Conservation (phyloP, 2,888 invertebrate genomes). For the Synanthedon tipuliformis region DNA sequence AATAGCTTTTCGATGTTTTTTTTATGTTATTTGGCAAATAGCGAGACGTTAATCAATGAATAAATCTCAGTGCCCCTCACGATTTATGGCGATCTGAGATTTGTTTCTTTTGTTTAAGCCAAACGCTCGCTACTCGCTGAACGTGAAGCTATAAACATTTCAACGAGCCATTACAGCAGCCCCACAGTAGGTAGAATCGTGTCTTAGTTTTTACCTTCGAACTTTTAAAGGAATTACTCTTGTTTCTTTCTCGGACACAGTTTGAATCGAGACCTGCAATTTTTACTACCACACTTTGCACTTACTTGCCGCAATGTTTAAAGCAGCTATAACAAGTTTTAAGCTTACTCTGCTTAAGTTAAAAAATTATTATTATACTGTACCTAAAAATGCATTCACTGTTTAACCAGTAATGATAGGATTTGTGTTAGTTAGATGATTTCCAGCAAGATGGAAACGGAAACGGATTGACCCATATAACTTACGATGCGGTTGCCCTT, state of each 20-base stretch:
- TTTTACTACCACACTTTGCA: background rate
- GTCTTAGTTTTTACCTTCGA: conserved; percentile 39
- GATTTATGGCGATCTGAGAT: conserved; percentile 53
- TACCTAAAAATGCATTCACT: too few relatives aligned
- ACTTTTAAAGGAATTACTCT: conserved; percentile 47
- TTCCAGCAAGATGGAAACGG: too few relatives aligned
- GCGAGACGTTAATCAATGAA: conserved; percentile 48
- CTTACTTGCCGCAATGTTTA: background rate
- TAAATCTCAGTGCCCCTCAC: conserved; percentile 38
- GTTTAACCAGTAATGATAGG: too few relatives aligned
- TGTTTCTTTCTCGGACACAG: conserved; percentile 26
- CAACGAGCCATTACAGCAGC: conserved; percentile 46
- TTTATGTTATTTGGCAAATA: conserved; percentile 27
- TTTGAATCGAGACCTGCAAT: conserved; percentile 11
- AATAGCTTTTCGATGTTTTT: conserved; percentile 7
- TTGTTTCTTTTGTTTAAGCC: conserved; percentile 30
- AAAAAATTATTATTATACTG: too few relatives aligned
- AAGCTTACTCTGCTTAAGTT: too few relatives aligned
- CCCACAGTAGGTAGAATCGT: conserved; percentile 40
- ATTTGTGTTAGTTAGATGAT: too few relatives aligned
- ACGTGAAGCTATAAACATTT: conserved; percentile 48
- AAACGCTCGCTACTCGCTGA: conserved; percentile 17
- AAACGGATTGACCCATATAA: too few relatives aligned
- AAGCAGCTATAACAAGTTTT: too few relatives aligned
- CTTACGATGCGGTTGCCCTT: too few relatives aligned